Evolutionary conservation across 2,113 vertebrate genomes (phyloP).

Genomic region (Crypturellus undulatus): DNA sequence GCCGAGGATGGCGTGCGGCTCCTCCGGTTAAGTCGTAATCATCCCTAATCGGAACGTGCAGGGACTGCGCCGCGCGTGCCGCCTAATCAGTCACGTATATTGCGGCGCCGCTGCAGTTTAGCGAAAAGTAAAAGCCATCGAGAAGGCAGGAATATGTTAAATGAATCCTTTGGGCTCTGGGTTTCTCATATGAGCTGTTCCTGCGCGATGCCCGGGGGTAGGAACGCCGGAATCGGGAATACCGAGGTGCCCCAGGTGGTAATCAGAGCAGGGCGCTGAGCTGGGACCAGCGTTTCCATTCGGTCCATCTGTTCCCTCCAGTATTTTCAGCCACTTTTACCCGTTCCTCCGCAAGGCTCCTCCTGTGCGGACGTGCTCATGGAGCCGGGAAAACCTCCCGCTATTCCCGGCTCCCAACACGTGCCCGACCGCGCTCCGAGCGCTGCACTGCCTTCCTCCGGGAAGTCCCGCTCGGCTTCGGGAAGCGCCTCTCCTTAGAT

Average conservation of each 20-base stretch:
- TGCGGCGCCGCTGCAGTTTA: constrained; percentile 57
- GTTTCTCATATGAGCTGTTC: not conserved
- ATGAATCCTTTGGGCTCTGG: not conserved
- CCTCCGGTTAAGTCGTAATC: constrained; percentile 74
- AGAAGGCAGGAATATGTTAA: constrained; percentile 59
- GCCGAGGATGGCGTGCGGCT: constrained; percentile 64
- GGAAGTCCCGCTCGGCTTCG: not conserved
- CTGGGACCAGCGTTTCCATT: too few relatives aligned
- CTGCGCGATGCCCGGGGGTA: not conserved
- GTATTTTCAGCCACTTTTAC: constrained; percentile 5
- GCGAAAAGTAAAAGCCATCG: constrained; percentile 66
- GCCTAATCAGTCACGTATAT: constrained; percentile 72
- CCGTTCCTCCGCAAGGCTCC: not conserved
- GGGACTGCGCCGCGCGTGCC: constrained; percentile 57
- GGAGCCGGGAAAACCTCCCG: not conserved
- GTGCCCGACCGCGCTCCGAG: rapidly evolving
- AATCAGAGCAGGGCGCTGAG: too few relatives aligned
- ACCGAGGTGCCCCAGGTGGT: too few relatives aligned
- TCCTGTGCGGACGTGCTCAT: not conserved
- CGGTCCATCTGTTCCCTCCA: constrained; percentile 11
- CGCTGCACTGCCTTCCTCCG: rapidly evolving
- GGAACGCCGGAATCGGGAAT: rapidly evolving
- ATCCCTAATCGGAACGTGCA: constrained; percentile 73
- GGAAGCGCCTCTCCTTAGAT: not conserved
- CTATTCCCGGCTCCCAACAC: not conserved